Evolutionary conservation across 2,113 vertebrate genomes (phyloP).

Genomic region (Opisthocomus hoazin): DNA sequence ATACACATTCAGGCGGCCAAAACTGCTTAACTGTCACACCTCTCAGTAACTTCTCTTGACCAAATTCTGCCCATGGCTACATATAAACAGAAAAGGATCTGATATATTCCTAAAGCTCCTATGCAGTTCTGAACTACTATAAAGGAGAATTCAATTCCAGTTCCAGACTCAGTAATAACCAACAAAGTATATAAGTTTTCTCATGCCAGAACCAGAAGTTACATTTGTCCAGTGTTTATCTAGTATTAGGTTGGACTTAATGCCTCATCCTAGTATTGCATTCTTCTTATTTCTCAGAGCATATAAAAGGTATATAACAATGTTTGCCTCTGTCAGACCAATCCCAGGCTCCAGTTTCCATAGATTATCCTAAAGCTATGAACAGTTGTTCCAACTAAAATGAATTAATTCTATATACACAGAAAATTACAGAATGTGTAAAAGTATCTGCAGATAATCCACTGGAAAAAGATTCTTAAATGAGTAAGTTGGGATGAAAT

Average conservation of each 20-base stretch:
- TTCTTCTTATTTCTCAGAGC: neutral
- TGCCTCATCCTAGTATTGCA: neutral
- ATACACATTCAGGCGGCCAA: neutral
- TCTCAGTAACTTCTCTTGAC: neutral
- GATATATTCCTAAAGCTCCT: neutral
- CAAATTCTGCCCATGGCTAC: neutral
- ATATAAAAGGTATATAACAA: neutral
- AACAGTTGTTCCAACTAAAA: neutral
- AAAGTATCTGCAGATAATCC: neutral
- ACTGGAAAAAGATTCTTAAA: neutral
- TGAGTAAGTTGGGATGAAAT: neutral
- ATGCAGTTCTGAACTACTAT: neutral
- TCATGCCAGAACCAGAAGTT: neutral
- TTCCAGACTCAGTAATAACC: neutral
- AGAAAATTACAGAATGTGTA: neutral
- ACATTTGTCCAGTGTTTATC: neutral
- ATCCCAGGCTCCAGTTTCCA: neutral
- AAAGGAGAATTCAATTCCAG: neutral
- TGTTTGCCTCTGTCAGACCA: neutral
- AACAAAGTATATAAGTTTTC: neutral
- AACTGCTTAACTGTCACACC: neutral
- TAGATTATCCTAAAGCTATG: neutral
- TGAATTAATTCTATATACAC: neutral
- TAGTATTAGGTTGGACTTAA: neutral
- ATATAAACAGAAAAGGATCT: neutral